Percentiles rank a stretch among this genome's conserved stretches.
These are phyloP conservation scores for Agonopterix arenella DNA, from an alignment of 2,888 invertebrate species.

Conservation along the genomic window DNA sequence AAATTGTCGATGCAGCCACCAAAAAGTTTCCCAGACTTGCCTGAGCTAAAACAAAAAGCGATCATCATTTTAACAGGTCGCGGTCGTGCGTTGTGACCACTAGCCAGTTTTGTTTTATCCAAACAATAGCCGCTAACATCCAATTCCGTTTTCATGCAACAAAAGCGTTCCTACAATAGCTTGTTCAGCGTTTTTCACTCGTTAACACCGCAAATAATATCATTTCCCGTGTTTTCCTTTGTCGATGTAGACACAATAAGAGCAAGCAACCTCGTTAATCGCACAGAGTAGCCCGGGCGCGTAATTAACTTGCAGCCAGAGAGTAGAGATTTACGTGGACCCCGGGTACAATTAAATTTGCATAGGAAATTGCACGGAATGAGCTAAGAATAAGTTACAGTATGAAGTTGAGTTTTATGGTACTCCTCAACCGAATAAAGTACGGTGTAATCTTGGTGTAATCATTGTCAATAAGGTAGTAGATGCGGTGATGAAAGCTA, in stretches of 20 bases:
- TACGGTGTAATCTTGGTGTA: too few relatives aligned
- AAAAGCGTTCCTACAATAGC: neutral
- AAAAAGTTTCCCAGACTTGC: too few relatives aligned
- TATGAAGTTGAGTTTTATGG: conserved; percentile 34
- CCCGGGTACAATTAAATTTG: conserved; percentile 74
- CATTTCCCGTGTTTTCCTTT: conserved; percentile 45
- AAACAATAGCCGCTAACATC: too few relatives aligned
- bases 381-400: conserved; percentile 68
- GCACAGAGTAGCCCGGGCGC: conserved; percentile 28
- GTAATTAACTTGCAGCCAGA: conserved; percentile 72
- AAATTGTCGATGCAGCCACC: too few relatives aligned
- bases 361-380: conserved; percentile 74
- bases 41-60: too few relatives aligned
- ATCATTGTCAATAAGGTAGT: neutral
- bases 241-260: conserved; percentile 67
- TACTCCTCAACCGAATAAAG: too few relatives aligned
- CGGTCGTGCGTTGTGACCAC: too few relatives aligned
- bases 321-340: conserved; percentile 72
- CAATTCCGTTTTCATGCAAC: neutral
- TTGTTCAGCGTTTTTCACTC: conserved; percentile 12
- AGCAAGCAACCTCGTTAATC: conserved; percentile 68
- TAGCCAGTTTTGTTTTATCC: too few relatives aligned
- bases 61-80: too few relatives aligned
- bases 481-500: neutral
- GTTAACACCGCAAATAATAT: conserved; percentile 36